phyloP scores from a whole-genome alignment of 1,140 invertebrate species.

The Pseudomyrmex cubaensis region DNA sequence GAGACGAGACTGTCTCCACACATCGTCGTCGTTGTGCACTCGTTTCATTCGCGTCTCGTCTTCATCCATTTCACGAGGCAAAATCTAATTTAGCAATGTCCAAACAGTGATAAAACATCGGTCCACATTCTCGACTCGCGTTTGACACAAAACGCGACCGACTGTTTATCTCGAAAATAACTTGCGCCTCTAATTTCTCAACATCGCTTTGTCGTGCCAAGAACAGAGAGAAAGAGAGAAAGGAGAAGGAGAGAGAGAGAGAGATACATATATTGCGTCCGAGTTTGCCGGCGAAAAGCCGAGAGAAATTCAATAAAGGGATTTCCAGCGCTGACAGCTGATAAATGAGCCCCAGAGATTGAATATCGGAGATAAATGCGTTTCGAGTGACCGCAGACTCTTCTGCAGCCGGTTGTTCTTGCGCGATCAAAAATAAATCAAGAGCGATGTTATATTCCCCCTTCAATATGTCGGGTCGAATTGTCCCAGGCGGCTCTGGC shows the following conservation, averaged over 20 bases:
- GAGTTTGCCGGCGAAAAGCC: conserved; percentile 21
- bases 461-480: conserved; percentile 53
- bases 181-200: conserved; percentile 1
- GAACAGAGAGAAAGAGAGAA: conserved; percentile 2
- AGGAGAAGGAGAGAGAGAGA: too few species aligned
- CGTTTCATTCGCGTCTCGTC: too few species aligned
- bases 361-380: conserved; percentile 56
- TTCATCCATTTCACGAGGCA: neutral
- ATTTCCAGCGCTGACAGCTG: conserved; percentile 53
- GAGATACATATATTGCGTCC: too few species aligned
- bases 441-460: conserved; percentile 53
- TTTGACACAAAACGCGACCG: neutral
- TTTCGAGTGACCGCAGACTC: conserved; percentile 30
- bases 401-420: conserved; percentile 7
- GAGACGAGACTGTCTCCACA: conserved; percentile 28
- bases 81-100: conserved; percentile 48
- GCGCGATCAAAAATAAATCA: conserved; percentile 60
- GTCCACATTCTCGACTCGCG: neutral
- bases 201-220: neutral
- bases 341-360: conserved; percentile 55
- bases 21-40: neutral
- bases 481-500: conserved; percentile 44
- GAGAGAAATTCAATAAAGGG: conserved; percentile 58
- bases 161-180: conserved; percentile 40
- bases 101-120: conserved; percentile 22